Base-by-base conservation (phyloP, 1,140 invertebrate species). In the Araneus ventricosus region DNA sequence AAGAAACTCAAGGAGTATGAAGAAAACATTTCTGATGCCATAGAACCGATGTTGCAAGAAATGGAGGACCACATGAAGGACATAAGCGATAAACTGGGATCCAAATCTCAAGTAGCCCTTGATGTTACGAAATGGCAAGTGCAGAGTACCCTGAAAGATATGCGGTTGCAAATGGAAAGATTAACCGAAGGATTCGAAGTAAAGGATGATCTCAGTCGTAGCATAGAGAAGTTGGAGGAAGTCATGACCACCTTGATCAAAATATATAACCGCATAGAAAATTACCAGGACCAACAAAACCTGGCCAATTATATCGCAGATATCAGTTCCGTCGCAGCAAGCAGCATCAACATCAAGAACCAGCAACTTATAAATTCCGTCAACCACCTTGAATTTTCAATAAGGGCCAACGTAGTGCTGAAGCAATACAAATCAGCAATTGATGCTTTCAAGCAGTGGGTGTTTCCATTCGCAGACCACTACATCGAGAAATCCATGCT, bases 61-160 rank as follows among this genome's bases (percentile, higher is more conserved):
- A 70, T 88, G 37, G 41, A 70, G 27, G 22, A 22, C 4, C 4
- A 88, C 6, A 20, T 88, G 22, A 27, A 52, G 27, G 7, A 37
- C 34, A 59, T 88, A 5, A 24, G 7, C 14, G 41, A 24, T 22
- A 41, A 70, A 22, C 41, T 88, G 6, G 61, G 39, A 14, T 10
- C 7, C 4, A 67, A 70, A 10, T 88, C 87, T 1, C 30, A 45
- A 88, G 87, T 88, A 10, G 7, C 37, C 27, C 87, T 88, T n/a
- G 87, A 70, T 41, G 63, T 88, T 8, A 30, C 87, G 4, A 70
- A 88, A 41, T 88, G 87, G 87, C n/a, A 88, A 20, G 87, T 88
- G 4, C 59, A 88, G n/a, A 39, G 59, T n/a, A 41, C 20, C 14
- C 41, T 88, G 70, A 88, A 24, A 8, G 87, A 88, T 7, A 88